phyloP scores from a whole-genome alignment of 1,140 invertebrate genomes.

The Stenopsyche tienmushanensis region DNA sequence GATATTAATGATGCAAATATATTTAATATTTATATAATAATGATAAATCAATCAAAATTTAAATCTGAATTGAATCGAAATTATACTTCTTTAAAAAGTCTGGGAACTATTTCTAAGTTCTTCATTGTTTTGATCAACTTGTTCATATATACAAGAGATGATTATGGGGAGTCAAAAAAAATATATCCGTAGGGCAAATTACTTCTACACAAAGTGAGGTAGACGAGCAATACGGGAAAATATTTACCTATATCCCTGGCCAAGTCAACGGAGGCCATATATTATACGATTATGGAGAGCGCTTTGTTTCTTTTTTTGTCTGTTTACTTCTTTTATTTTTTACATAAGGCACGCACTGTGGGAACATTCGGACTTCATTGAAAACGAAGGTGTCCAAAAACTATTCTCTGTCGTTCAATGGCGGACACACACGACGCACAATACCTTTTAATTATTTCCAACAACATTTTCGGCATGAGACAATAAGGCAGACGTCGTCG shows the following conservation, averaged over 20 bases:
- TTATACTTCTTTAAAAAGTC: too few relatives aligned
- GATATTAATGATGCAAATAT: too few relatives aligned
- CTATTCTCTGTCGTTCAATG: slow-evolving; percentile 4
- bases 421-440: slow-evolving; percentile 36
- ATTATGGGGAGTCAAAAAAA: slow-evolving; percentile 11
- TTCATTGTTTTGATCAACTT: not conserved
- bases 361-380: slow-evolving; percentile 37
- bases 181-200: slow-evolving; percentile 21
- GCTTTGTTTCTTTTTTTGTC: slow-evolving; percentile 30
- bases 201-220: slow-evolving; percentile 25
- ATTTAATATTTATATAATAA: too few relatives aligned
- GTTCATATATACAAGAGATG: slow-evolving; percentile 14
- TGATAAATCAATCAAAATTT: too few relatives aligned
- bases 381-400: slow-evolving; percentile 15
- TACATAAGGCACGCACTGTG: slow-evolving; percentile 25
- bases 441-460: slow-evolving; percentile 35
- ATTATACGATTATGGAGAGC: slow-evolving; percentile 38
- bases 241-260: slow-evolving; percentile 27
- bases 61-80: too few relatives aligned
- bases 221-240: slow-evolving; percentile 23
- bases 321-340: slow-evolving; percentile 37
- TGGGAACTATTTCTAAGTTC: too few relatives aligned
- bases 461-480: slow-evolving; percentile 4
- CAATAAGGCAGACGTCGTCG: not conserved
- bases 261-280: slow-evolving; percentile 33